These are phyloP conservation scores for Perca schrenkii DNA, from an alignment of 2,113 vertebrate species.

Conservation along the genomic window DNA sequence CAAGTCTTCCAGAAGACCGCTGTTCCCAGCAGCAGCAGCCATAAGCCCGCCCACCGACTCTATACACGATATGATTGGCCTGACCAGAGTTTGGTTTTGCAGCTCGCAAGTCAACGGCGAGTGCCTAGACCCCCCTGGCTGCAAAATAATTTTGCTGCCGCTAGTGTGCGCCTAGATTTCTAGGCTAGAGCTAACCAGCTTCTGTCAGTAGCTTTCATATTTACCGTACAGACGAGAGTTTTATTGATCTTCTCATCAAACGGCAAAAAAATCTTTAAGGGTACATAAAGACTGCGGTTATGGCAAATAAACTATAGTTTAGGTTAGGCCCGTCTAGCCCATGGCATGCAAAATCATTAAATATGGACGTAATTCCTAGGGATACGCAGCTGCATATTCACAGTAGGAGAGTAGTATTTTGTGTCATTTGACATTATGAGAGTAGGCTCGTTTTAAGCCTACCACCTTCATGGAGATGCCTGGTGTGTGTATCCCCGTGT, in stretches of 20 bases:
- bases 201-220: background rate
- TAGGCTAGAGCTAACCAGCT: background rate
- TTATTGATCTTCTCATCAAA: background rate
- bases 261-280: background rate
- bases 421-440: constrained; percentile 17
- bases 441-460: background rate
- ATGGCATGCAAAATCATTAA: background rate
- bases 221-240: background rate
- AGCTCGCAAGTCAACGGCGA: too few relatives aligned
- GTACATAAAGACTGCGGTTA: background rate
- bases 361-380: background rate
- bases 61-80: too few relatives aligned
- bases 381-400: background rate
- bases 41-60: too few relatives aligned
- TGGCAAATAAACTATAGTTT: background rate
- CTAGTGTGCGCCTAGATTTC: too few relatives aligned
- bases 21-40: too few relatives aligned
- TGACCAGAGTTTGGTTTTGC: too few relatives aligned
- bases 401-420: background rate
- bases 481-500: constrained; percentile 18
- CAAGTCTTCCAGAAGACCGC: too few relatives aligned
- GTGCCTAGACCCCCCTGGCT: too few relatives aligned
- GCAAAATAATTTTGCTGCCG: too few relatives aligned
- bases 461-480: constrained; percentile 7
- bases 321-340: background rate